These are phyloP conservation scores for Streblospio benedicti DNA, from an alignment of 1,140 invertebrate genomes.

Conservation along the genomic window DNA sequence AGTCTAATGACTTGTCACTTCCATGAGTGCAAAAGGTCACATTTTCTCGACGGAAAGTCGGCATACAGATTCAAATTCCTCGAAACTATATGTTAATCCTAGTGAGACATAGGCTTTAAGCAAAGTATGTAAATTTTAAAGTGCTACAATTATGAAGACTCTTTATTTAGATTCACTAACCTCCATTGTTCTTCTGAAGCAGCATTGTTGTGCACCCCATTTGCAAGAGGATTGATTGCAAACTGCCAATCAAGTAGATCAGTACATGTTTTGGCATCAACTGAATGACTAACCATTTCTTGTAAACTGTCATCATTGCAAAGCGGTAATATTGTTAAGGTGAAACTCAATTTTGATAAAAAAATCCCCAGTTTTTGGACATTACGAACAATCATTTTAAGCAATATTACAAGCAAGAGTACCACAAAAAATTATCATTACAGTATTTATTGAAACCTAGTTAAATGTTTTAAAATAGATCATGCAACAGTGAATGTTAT, in stretches of 20 bases:
- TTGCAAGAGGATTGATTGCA: conserved; percentile 23
- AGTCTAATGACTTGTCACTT: no score
- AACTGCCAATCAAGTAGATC: conserved; percentile 29
- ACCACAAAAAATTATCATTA: no score
- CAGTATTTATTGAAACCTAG: no score
- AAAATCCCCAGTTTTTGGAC: background rate
- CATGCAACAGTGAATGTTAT: no score
- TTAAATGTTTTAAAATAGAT: no score
- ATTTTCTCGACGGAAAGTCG: background rate
- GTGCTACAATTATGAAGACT: background rate
- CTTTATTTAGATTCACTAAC: conserved; percentile 27
- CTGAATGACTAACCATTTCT: conserved; percentile 15
- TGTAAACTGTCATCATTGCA: conserved; percentile 28
- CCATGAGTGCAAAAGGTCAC: no score
- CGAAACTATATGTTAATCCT: background rate
- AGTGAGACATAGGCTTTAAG: background rate
- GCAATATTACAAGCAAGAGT: no score
- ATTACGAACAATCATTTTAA: no score
- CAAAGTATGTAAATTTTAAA: background rate
- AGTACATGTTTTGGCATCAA: conserved; percentile 21
- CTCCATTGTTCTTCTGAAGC: conserved; percentile 7
- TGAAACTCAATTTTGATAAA: background rate
- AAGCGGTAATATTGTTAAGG: conserved; percentile 23
- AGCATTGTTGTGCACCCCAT: conserved; percentile 9
- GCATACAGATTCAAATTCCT: background rate